Evolutionary conservation across 2,797 vertebrate species (phyloP), one percentile per base, ranked within the genome.

Genomic region (Pelobates cultripes): DNA sequence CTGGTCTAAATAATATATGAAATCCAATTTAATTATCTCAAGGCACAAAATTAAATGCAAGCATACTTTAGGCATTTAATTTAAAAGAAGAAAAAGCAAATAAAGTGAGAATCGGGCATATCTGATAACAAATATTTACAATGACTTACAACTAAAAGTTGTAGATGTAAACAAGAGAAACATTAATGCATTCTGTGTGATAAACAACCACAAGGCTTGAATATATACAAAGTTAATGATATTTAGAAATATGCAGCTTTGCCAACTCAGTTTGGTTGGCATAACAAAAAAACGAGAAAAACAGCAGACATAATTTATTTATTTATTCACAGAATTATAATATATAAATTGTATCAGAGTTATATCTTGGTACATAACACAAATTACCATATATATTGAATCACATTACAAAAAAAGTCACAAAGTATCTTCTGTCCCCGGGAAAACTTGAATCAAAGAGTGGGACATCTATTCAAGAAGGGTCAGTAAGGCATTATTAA

Each of bases 381-480:
- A 82, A 82, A 82, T 82, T 82, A 82, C 63, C 80, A 82, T 82
- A 77, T 82, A 82, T 77, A 82, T 82, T 82, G 80, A 70, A 82
- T 82, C 42, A 43, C 44, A 82, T 82, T 82, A 82, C 70, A 71
- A 77, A 77, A 61, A 72, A 77, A 75, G 68, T 17, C 47, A 76
- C 45, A 77, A 77, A 82, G n/a, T 51, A 71, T 43, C 70, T 73
- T 73, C 55, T 63, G 73, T 77, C 61, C 43, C 28, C 57, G 47
- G 40, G 44, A 77, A 77, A 64, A 77, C 47, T 72, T 60, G 17
- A 76, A 51, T 61, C 68, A 70, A 60, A 53, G 12, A 51, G 12
- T 28, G n/a, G 70, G 44, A 51, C 17, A n/a, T 7, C 6, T 71
- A 71, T 71, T 71, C 44, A 28, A 28, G 28, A 28, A 28, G 0